Evolutionary conservation across 2,888 invertebrate species (phyloP), one percentile per base, ranked within the genome.

Genomic region (Stenotaenia linearis): DNA sequence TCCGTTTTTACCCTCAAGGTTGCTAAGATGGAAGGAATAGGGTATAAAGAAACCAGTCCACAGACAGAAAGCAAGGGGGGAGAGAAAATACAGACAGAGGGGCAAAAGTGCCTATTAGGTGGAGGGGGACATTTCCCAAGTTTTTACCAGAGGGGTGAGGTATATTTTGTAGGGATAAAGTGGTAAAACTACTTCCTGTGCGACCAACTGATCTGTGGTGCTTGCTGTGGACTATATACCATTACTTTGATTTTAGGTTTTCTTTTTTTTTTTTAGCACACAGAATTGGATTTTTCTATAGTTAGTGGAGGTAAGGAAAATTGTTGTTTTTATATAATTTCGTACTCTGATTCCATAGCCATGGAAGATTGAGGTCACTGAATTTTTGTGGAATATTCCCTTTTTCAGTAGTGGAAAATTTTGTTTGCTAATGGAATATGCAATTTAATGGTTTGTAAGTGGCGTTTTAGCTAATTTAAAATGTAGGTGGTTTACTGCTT

Each of bases 41-140:
- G 69, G 69, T 15, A 69, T 69, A 69, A 69, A 69, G 69, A 69
- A 69, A 69, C 69, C 69, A 69, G 69, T 69, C 69, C 28, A 69
- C 69, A 69, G 69, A 69, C 69, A 69, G 69, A 69, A 50, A 28
- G 69, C 10, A 12, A 69, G 69, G 69, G 61, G 69, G 69, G 69
- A 69, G 25, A 69, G 25, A 69, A 69, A 25, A 69, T 28, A 69
- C 25, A 69, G 25, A 69, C 25, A 69, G 69, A 28, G 69, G 25
- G 69, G 69, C 25, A 69, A 69, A 69, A 69, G 69, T 69, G 69
- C 69, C 69, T 69, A 69, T 69, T 69, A 69, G 69, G 69, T 69
- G 69, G 28, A 69, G 69, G 69, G 69, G 69, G 69, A 69, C 69
- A 69, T 69, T 69, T 69, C 69, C 69, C 69, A 69, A 69, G 69